Evolutionary conservation across 2,888 invertebrate species (phyloP).

Genomic region (Drosophila nr. perissopoda): DNA sequence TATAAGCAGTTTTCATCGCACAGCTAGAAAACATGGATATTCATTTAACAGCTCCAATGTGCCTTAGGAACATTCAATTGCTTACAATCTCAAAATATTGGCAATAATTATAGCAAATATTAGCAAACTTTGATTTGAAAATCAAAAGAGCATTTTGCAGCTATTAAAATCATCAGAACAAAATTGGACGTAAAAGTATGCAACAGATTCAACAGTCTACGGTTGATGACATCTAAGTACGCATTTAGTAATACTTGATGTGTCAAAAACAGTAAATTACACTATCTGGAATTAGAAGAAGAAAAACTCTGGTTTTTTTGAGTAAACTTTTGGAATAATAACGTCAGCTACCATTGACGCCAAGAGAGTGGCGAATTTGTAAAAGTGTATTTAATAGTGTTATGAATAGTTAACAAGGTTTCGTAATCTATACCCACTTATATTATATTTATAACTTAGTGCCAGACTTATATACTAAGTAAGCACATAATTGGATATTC

Average conservation of each 20-base stretch:
- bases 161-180: not conserved
- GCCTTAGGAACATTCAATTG: not conserved
- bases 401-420: not conserved
- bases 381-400: conserved; percentile 3
- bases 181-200: not conserved
- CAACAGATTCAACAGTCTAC: not conserved
- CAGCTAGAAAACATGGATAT: not conserved
- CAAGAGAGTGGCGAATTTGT: not conserved
- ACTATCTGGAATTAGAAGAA: not conserved
- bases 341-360: not conserved
- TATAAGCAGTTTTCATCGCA: not conserved
- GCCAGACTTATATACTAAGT: not conserved
- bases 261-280: not conserved
- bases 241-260: not conserved
- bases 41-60: not conserved
- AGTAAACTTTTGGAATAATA: not conserved
- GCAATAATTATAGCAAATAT: not conserved
- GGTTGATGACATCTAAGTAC: not conserved
- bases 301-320: not conserved
- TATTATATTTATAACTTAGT: conserved; percentile 6
- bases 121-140: not conserved
- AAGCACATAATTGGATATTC: no score
- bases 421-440: not conserved
- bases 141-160: not conserved
- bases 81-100: not conserved